A percentile compares a stretch with the other conserved stretches of the same genome.
Conservation (phyloP, 1,140 invertebrate species). For the Neotoxoptera formosana region DNA sequence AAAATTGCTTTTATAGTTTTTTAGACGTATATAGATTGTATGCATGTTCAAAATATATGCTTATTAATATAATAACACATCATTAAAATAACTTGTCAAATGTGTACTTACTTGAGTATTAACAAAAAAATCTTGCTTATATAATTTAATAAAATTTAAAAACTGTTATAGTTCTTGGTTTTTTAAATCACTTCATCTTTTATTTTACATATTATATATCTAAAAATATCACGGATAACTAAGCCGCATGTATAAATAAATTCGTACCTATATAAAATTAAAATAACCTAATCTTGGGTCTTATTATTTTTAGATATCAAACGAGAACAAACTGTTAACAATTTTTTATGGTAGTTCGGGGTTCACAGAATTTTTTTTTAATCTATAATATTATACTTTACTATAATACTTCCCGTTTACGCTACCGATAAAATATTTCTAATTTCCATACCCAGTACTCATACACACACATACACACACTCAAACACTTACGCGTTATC, state of each 20-base stretch:
- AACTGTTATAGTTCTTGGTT: too few relatives aligned
- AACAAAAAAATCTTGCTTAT: too few relatives aligned
- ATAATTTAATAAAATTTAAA: background rate
- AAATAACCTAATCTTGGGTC: background rate
- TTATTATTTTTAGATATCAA: background rate
- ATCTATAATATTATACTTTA: background rate
- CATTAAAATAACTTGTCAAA: background rate
- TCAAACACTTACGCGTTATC: background rate
- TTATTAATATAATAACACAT: background rate
- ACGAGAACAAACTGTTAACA: background rate
- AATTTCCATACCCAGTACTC: background rate
- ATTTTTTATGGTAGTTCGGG: background rate
- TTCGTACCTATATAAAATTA: background rate
- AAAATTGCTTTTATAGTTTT: background rate
- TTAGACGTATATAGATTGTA: background rate
- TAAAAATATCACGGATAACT: background rate
- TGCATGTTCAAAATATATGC: conserved; percentile 1
- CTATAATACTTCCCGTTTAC: background rate
- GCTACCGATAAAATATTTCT: background rate
- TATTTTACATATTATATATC: background rate
- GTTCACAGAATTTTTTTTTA: background rate
- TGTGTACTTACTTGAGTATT: background rate
- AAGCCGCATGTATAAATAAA: background rate
- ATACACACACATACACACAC: background rate
- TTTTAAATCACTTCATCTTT: too few relatives aligned